Base-by-base conservation (phyloP, 1,140 invertebrate species). In the Druon quercuslanigerum region DNA sequence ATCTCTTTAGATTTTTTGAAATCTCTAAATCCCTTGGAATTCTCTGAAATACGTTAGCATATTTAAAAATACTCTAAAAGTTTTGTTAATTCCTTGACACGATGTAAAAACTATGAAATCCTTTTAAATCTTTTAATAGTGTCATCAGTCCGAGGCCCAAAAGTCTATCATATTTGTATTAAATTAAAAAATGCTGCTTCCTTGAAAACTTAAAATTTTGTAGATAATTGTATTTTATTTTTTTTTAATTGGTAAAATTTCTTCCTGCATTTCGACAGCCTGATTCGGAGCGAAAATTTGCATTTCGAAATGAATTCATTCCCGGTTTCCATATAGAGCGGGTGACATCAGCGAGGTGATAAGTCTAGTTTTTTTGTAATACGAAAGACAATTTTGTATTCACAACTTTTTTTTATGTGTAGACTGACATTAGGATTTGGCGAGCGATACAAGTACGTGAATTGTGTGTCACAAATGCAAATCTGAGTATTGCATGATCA, bases 401-500 rank as follows among this genome's bases (percentile, higher is more conserved):
- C 60, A 66, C 13, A 40, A 46, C 19, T 9, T 80, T 50, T 76
- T 66, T 83, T 84, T 84, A 83, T 81, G 89, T 91, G 83, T 92
- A 94, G 94, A 93, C 93, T 82, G 94, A 95, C 92, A 91, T 94
- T 92, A 93, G 94, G 92, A 94, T 95, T 90, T 95, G 94, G 94
- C 93, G 94, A 90, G 94, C 94, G 80, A 91, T 95, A 88, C 94
- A 95, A 95, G 94, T 95, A 95, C 83, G 94, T 94, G 83, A 79
- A 83, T 76, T 72, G 8, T 66, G 50, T 17, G 50, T 17, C 51
- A 19, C 74, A 77, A n/a, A 46, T 46, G 40, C 40, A 46, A 9
- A 46, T 54, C 20, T 50, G 13, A 50, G 16, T 19, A 46, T 50
- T 57, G 40, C 51, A 40, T 60, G 14, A 16, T 57, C n/a, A n/a